These are phyloP conservation scores for Gymnoscelis rufifasciata DNA, from an alignment of 2,888 invertebrate genomes.

Conservation along the genomic window DNA sequence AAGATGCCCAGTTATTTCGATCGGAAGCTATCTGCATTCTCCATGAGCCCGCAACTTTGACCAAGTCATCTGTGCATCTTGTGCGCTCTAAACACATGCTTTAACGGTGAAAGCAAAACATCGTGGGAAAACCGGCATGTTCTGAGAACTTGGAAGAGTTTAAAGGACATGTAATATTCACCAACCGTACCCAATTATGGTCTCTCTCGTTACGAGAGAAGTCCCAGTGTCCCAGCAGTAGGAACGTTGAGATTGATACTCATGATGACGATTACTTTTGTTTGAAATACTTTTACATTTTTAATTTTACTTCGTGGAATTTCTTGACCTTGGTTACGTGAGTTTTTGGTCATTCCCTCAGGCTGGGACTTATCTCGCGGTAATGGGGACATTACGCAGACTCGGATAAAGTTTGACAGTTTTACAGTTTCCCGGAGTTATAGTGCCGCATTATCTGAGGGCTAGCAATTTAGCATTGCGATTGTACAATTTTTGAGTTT, in stretches of 20 bases:
- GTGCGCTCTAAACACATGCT: too few species aligned
- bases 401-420: slow-evolving; percentile 27
- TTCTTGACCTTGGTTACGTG: background rate
- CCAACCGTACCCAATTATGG: too few species aligned
- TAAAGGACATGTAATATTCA: too few species aligned
- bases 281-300: background rate
- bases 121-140: too few species aligned
- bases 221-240: background rate
- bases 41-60: too few species aligned
- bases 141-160: too few species aligned
- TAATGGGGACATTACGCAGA: slow-evolving; percentile 27
- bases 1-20: too few species aligned
- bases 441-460: slow-evolving; percentile 20
- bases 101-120: too few species aligned
- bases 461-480: slow-evolving; percentile 14
- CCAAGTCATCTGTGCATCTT: too few species aligned
- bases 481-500: slow-evolving; percentile 3
- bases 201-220: too few species aligned
- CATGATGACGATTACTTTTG: too few species aligned
- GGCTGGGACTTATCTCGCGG: slow-evolving; percentile 12
- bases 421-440: slow-evolving; percentile 24
- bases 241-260: background rate
- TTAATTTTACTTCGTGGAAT: background rate
- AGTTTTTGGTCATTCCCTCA: background rate
- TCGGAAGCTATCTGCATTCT: too few species aligned